Evolutionary conservation across 1,140 invertebrate species (phyloP), one percentile per base, ranked within the genome.

Genomic region (Pemphigus obesinymphae): DNA sequence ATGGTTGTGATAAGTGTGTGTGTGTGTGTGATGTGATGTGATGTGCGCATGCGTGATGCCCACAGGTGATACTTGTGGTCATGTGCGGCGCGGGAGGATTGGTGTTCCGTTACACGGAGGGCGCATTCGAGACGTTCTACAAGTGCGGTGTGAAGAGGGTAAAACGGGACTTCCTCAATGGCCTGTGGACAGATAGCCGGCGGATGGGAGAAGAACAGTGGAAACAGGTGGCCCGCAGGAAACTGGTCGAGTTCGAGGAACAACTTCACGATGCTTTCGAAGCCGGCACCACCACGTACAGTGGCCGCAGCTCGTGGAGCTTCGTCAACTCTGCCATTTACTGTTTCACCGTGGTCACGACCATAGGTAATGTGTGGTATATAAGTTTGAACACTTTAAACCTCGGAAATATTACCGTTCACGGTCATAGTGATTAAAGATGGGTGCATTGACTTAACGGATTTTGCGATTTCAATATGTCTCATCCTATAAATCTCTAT

Each of bases 301-400:
- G 93, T 63, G 95, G 94, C 6, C 91, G 93, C 84, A 92, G 91
- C 84, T 92, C 93, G 15, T 98, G 97, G 96, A 96, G 92, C 84
- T 97, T 97, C 88, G 90, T 96, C 87, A 97, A 97, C 86, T 92
- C 96, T 0, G 90, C 98, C 80, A 92, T 97, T 82, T 99, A 96
- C 88, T 95, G 94, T 86, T 89, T 96, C 84, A 97, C 96, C 76
- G 90, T 98, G 83, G 90, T 97, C 84, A 96, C 96, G 20, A 98
- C 96, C 29, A 98, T 98, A 88, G 96, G 96, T 97, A 70, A 70
- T 70, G n/a, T 23, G 20, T 34, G 10, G n/a, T 40, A n/a, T 68
- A 13, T 68, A 43, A n/a, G 23, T n/a, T 40, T 17, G 17, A 20
- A 40, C 63, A 23, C 6, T n/a, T n/a, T n/a, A n/a, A n/a, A n/a